Evolutionary conservation across 92 coral and sea anemone genomes (phyloP), one percentile per base, ranked within the genome.

Genomic region (Phenganax marumi): DNA sequence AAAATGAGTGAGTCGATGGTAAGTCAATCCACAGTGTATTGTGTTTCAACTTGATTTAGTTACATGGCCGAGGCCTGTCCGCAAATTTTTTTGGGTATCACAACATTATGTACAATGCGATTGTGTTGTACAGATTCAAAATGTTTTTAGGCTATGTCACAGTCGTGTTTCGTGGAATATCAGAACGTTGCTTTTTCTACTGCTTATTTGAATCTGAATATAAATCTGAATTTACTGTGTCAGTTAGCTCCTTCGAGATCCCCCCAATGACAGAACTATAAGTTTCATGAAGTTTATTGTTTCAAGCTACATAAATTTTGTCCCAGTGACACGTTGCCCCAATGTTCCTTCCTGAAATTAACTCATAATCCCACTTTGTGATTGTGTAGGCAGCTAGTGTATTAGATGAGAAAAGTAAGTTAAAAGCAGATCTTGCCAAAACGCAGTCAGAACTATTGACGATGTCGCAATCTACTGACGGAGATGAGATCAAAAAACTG

Each of bases 381-480:
- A 62, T 73, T 80, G 12, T 82, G n/a, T 51, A 96, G 99, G 97
- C 99, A 25, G 91, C 99, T 52, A 90, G 91, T 86, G 99, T 84
- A 25, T 75, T 96, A 62, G 97, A 92, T 10, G 99, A 96, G 87
- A 93, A 88, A 77, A 96, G 93, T 71, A 89, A 90, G 75, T 91
- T 96, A 13, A 90, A 90, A 84, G 97, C 97, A 17, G 91, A 84
- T 76, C 87, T 96, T 64, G 92, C 91, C 70, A 88, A 87, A 43
- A 92, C 97, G 10, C 96, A 96, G 84, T 92, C 97, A 57, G 96
- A 90, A 43, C 85, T 96, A 19, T 89, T 85, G 75, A 84, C 90
- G 71, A 92, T 88, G 64, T 90, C 93, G 23, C 89, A 91, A 75
- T 77, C 85, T 22, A 83, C 85, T 39, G 65, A 87, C 64, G 89